phyloP scores from a whole-genome alignment of 2,113 vertebrate species.

The Oryctolagus cuniculus region DNA sequence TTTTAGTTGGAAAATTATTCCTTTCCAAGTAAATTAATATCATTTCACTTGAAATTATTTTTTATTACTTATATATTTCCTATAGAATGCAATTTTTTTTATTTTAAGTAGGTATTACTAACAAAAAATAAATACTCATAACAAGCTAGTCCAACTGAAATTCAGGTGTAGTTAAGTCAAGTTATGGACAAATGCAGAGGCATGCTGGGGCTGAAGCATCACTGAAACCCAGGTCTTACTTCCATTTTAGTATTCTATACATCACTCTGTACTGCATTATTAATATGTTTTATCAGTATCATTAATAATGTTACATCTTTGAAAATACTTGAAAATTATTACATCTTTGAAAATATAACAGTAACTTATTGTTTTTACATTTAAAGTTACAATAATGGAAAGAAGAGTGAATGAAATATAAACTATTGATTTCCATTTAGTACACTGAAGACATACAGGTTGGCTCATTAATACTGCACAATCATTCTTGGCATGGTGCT shows the following conservation, averaged over 20 bases:
- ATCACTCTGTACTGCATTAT: background rate
- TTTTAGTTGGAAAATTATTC: background rate
- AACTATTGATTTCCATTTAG: conserved; percentile 16
- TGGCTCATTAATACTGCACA: background rate
- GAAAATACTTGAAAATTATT: background rate
- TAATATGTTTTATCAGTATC: too few relatives aligned
- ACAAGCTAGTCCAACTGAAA: background rate
- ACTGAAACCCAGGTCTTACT: background rate
- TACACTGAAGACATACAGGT: background rate
- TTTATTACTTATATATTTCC: background rate
- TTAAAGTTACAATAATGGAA: conserved; percentile 21
- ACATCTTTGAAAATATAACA: conserved; percentile 22
- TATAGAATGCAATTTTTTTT: background rate
- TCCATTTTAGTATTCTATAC: background rate
- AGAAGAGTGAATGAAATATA: background rate
- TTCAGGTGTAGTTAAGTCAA: background rate
- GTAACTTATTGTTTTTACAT: background rate
- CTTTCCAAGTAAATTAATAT: background rate
- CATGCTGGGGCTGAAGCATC: background rate
- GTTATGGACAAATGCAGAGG: background rate
- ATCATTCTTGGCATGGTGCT: background rate
- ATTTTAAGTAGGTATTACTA: background rate
- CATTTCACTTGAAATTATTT: conserved; percentile 9
- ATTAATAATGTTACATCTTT: background rate
- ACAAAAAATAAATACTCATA: background rate